A percentile compares a stretch with the other conserved stretches of the same genome.
Evolutionary conservation across 2,113 vertebrate genomes (phyloP).

Genomic region (Plestiodon gilberti): DNA sequence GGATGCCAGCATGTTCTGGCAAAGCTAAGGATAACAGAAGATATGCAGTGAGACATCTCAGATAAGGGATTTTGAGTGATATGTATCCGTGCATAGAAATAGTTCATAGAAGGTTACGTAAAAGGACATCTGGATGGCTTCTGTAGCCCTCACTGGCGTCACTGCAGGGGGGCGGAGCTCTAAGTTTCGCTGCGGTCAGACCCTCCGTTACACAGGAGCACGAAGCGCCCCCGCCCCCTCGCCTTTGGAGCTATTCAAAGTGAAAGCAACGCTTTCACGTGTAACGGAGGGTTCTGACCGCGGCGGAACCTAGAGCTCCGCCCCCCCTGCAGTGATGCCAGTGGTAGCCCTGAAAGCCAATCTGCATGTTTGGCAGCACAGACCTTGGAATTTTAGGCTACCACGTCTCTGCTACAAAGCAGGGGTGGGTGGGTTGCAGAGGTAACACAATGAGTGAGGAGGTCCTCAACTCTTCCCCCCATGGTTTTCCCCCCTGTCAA

Average conservation of each 20-base stretch:
- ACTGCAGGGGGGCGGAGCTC: no score
- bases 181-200: no score
- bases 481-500: neutral
- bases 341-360: no score
- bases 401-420: neutral
- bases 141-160: no score
- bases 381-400: neutral
- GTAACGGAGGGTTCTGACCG: no score
- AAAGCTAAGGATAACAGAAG: neutral
- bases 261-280: no score
- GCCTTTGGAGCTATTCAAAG: no score
- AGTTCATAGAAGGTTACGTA: neutral
- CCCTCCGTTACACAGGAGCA: no score
- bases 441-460: neutral
- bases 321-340: no score
- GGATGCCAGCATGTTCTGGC: neutral
- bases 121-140: neutral
- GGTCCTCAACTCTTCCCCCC: neutral
- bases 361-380: neutral
- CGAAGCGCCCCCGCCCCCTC: no score
- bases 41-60: accelerated
- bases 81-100: accelerated
- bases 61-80: neutral
- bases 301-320: no score
- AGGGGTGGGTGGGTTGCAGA: neutral